Percentiles rank a stretch among this genome's conserved stretches.
Conservation (phyloP, 2,113 vertebrate species). For the Spheniscus mendiculus region DNA sequence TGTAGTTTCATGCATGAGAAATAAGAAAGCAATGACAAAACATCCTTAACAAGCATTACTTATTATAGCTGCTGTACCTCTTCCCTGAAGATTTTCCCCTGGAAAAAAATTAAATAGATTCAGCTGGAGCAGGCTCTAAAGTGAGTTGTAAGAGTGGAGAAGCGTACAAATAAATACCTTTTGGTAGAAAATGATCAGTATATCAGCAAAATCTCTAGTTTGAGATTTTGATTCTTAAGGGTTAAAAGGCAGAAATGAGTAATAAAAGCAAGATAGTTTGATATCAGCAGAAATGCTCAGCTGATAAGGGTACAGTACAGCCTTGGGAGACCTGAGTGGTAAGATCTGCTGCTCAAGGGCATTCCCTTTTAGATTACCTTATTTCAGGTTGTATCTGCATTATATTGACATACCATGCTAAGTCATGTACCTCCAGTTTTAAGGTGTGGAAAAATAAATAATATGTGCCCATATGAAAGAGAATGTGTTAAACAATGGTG, state of each 20-base stretch:
- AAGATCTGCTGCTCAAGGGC: not conserved
- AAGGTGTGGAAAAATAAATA: not conserved
- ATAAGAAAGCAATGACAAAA: not conserved
- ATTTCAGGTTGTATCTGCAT: not conserved
- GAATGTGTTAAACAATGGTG: not conserved
- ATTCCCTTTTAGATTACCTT: not conserved
- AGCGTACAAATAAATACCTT: not conserved
- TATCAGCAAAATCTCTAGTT: not conserved
- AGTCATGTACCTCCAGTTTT: not conserved
- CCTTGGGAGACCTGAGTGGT: not conserved
- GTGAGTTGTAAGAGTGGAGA: not conserved
- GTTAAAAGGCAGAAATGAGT: not conserved
- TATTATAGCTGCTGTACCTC: not conserved
- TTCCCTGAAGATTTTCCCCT: not conserved
- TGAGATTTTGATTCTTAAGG: not conserved
- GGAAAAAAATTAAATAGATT: not conserved
- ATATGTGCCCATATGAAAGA: not conserved
- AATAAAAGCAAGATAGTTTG: not conserved
- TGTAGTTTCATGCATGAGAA: not conserved
- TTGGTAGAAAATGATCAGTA: not conserved
- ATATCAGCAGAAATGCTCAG: not conserved
- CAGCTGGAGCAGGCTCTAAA: not conserved
- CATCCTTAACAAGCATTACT: not conserved
- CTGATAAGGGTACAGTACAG: not conserved
- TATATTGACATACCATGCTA: not conserved